phyloP scores from a whole-genome alignment of 2,113 vertebrate species.

The Raja brachyura region DNA sequence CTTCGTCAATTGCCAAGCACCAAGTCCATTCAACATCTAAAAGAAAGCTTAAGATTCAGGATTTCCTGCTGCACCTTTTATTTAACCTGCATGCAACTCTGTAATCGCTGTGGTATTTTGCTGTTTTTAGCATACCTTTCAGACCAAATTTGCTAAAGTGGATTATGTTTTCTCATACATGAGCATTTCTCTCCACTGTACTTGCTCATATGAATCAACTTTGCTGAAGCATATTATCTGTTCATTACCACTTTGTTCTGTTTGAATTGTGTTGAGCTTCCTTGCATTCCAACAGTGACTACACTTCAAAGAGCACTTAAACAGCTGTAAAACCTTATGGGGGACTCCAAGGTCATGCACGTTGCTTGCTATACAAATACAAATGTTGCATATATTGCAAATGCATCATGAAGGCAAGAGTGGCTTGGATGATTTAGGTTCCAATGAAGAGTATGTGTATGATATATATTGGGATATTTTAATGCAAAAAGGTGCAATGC shows the following conservation, averaged over 20 bases:
- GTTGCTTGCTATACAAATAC: neutral
- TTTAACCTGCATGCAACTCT: neutral
- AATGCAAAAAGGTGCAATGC: no score
- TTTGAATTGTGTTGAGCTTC: neutral
- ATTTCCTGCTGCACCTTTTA: constrained; percentile 2
- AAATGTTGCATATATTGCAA: no score
- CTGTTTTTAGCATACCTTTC: neutral
- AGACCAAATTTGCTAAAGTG: neutral
- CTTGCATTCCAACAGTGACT: neutral
- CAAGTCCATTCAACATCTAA: constrained; percentile 17
- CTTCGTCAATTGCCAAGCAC: neutral
- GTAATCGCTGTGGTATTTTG: neutral
- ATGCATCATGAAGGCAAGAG: no score
- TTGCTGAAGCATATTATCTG: no score
- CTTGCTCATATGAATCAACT: no score
- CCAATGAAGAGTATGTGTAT: no score
- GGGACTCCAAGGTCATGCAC: neutral
- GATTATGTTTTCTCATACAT: no score
- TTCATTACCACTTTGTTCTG: no score
- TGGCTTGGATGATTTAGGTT: no score
- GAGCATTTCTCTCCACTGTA: no score
- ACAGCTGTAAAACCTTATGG: neutral
- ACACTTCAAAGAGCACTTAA: neutral
- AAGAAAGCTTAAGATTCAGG: neutral
- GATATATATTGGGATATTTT: no score